Percentiles rank a stretch among this genome's conserved stretches.
phyloP scores from a whole-genome alignment of 2,797 vertebrate species.

The Liasis olivaceus region DNA sequence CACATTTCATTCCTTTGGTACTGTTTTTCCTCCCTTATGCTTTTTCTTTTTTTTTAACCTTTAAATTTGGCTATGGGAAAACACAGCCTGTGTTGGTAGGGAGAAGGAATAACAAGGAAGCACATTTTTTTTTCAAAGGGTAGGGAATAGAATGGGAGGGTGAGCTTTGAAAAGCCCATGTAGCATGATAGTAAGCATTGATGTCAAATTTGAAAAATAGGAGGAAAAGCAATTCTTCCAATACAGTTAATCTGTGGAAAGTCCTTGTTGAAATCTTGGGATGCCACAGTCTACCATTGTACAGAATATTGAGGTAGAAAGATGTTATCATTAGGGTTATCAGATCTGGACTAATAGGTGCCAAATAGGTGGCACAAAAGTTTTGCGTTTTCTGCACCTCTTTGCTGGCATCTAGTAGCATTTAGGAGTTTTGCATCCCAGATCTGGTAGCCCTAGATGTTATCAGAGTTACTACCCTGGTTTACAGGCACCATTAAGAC shows the following conservation, averaged over 20 bases:
- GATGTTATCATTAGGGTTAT: neutral
- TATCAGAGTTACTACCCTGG: neutral
- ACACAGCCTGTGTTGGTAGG: neutral
- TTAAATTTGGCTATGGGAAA: constrained; percentile 36
- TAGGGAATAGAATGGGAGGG: neutral
- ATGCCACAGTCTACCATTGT: neutral
- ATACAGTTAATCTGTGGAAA: neutral
- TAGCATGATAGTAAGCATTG: neutral
- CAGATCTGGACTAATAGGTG: neutral
- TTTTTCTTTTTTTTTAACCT: constrained; percentile 16
- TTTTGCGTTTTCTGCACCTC: neutral
- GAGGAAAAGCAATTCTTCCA: neutral
- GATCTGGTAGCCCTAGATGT: neutral
- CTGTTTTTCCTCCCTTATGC: neutral
- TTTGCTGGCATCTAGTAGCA: neutral
- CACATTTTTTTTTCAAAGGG: neutral
- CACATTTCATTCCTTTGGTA: neutral
- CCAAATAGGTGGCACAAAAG: neutral
- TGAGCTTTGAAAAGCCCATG: neutral
- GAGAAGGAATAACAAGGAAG: neutral
- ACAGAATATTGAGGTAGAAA: neutral
- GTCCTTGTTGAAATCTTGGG: neutral
- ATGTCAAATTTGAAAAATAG: neutral
- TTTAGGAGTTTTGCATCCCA: neutral
- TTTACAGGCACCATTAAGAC: neutral